These are phyloP conservation scores for Pristionchus entomophagus DNA, from an alignment of 2,888 invertebrate genomes.

Conservation along the genomic window DNA sequence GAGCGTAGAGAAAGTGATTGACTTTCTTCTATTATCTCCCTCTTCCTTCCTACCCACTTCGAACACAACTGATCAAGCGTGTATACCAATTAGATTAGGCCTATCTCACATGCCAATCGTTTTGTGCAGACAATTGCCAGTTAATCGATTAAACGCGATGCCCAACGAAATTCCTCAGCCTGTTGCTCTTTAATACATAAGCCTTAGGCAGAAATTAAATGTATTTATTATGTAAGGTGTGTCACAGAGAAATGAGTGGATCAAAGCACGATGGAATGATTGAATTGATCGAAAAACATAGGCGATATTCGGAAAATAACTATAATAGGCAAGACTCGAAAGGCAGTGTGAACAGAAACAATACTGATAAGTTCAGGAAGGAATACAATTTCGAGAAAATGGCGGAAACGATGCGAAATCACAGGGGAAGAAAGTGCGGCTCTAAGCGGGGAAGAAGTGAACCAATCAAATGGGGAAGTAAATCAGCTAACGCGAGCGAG, in stretches of 20 bases:
- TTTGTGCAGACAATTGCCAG: not conserved
- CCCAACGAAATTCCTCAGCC: not conserved
- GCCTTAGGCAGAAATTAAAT: not conserved
- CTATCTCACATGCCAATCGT: not conserved
- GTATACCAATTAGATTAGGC: constrained; percentile 35
- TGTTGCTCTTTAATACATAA: not conserved
- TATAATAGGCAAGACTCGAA: not conserved
- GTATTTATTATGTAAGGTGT: not conserved
- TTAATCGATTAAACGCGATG: not conserved
- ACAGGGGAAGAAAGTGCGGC: not conserved
- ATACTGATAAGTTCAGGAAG: constrained; percentile 9
- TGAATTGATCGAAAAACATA: not conserved
- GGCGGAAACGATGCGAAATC: not conserved
- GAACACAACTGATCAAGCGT: constrained; percentile 36
- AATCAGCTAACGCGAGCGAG: constrained; percentile 11
- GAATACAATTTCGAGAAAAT: not conserved
- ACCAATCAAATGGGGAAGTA: constrained; percentile 11
- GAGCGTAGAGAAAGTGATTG: constrained; percentile 19
- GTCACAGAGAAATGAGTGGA: not conserved
- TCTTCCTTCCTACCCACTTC: not conserved
- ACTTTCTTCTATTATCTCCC: not conserved
- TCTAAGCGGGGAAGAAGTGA: not conserved
- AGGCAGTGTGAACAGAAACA: not conserved
- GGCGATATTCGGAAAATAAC: not conserved
- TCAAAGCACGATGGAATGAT: not conserved